Percentiles rank a stretch among this genome's conserved stretches.
Evolutionary conservation across 2,113 vertebrate genomes (phyloP).

Genomic region (Platanista minor): DNA sequence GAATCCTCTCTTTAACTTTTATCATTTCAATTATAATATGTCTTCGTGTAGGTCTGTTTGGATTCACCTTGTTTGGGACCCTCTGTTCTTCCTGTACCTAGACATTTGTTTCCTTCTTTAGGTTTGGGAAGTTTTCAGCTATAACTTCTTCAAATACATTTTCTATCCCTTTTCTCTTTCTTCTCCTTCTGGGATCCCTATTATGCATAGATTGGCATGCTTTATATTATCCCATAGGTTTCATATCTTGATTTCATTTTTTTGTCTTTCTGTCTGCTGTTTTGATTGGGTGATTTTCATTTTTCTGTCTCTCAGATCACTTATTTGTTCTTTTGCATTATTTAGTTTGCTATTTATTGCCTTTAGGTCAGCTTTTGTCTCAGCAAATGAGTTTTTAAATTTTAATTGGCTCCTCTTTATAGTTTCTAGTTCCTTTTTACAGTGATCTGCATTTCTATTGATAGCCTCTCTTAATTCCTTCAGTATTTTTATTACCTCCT

Average conservation of each 20-base stretch:
- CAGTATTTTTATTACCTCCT: neutral
- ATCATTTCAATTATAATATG: neutral
- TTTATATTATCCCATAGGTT: neutral
- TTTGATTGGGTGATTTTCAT: neutral
- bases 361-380: neutral
- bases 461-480: neutral
- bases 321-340: neutral
- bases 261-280: neutral
- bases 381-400: neutral
- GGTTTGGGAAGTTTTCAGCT: neutral
- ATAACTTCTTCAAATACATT: neutral
- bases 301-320: neutral
- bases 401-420: neutral
- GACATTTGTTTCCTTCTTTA: neutral
- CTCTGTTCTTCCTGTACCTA: neutral
- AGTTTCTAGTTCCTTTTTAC: neutral
- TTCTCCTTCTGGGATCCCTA: neutral
- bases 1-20: neutral
- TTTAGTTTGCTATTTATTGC: neutral
- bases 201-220: neutral
- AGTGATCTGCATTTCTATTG: neutral
- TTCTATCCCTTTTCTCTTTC: neutral
- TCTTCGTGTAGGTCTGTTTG: neutral
- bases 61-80: neutral
- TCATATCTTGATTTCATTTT: neutral